Evolutionary conservation across 1,140 invertebrate species (phyloP).

Genomic region (Pseudomyrmex cubaensis): DNA sequence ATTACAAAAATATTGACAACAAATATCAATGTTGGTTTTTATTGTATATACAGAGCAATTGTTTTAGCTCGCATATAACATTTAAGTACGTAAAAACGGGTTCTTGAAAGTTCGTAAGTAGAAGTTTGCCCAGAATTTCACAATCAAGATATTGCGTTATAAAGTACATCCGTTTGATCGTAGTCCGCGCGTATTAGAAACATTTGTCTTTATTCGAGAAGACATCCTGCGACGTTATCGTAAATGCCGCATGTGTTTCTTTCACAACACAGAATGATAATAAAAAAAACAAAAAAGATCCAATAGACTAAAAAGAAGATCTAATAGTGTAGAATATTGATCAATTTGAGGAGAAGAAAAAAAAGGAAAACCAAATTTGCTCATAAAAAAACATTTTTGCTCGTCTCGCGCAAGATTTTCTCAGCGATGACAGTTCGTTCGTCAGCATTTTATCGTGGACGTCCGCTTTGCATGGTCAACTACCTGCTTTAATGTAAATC

Average conservation of each 20-base stretch:
- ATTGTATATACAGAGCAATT: no score
- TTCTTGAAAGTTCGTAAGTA: conserved; percentile 18
- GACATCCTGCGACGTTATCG: neutral
- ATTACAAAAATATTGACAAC: neutral
- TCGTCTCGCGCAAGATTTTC: neutral
- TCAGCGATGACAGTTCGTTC: neutral
- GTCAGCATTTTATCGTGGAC: no score
- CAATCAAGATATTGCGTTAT: conserved; percentile 10
- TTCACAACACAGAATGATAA: neutral
- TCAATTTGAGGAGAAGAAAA: no score
- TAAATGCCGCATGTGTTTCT: neutral
- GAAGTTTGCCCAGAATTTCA: conserved; percentile 9
- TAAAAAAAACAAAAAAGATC: no score
- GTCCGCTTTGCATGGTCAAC: conserved; percentile 50
- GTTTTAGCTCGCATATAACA: neutral
- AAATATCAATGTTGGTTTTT: neutral
- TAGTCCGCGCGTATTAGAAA: neutral
- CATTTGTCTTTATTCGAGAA: neutral
- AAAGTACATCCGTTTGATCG: neutral
- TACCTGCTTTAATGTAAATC: conserved; percentile 50
- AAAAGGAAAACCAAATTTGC: no score
- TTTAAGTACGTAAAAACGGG: neutral
- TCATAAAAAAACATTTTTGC: no score
- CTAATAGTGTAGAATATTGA: neutral
- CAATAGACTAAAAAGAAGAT: neutral